Evolutionary conservation across 2,797 vertebrate species (phyloP), one percentile per base, ranked within the genome.

Genomic region (Lepus townsendii): DNA sequence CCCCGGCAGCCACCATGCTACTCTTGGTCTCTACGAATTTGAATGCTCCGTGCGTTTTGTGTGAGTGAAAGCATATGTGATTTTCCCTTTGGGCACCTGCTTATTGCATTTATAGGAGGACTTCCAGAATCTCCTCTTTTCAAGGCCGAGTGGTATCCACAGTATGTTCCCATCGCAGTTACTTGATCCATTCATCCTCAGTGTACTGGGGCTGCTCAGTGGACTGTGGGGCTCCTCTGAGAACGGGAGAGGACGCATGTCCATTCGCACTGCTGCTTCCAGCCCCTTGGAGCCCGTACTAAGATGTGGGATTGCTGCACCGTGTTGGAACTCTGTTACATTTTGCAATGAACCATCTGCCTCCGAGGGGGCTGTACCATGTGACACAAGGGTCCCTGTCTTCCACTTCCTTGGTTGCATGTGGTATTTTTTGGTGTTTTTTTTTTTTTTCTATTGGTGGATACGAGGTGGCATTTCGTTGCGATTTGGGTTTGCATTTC

Each of bases 401-500:
- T 17, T 57, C 5, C 54, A 57, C 19, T 57, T 57, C 54, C 54
- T 57, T 57, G 54, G 14, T 20, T 16, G 54, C 54, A 20, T 20
- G 19, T 57, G 54, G 42, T 20, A 57, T 4, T 57, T 57, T 16
- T 17, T 57, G 54, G 1, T 17, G 54, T 20, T 57, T 57, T 20
- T 20, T 57, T 19, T 20, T 7, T 52, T 71, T 75, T 71, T 32
- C 22, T 4, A 60, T 0, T 27, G 3, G 27, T n/a, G 42, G 62
- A 16, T 26, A 1, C 20, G 71, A 42, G 50, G 54, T 2, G 62
- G 54, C 2, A 16, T 2, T 27, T 35, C 10, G 14, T 11, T 32
- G 52, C 87, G 73, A 68, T 57, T 89, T n/a, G 65, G 69, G 27
- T 60, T 73, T 90, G n/a, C 20, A 65, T 32, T 47, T 68, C 35